A percentile compares a stretch with the other conserved stretches of the same genome.
phyloP scores from a whole-genome alignment of 2,113 vertebrate species.

The Fulica atra region DNA sequence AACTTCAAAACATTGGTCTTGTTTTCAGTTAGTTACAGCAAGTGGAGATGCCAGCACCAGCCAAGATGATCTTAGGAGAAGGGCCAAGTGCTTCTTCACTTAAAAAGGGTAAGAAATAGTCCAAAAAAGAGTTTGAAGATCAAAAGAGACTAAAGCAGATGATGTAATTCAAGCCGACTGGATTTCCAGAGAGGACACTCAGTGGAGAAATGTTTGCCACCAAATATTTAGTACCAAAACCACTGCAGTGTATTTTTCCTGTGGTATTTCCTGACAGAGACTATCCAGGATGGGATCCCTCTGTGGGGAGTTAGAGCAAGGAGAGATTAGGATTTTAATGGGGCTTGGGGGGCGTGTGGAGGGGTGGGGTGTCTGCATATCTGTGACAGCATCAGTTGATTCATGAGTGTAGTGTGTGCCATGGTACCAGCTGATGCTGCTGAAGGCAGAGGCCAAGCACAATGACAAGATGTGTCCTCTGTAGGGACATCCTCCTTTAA shows the following conservation, averaged over 20 bases:
- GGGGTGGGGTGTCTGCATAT: neutral
- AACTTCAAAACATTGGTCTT: neutral
- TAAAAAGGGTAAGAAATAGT: neutral
- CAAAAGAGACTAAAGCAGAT: neutral
- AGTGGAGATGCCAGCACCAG: neutral
- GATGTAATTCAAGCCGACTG: neutral
- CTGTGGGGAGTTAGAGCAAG: neutral
- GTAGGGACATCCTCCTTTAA: neutral
- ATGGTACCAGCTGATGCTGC: neutral
- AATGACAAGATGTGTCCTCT: neutral
- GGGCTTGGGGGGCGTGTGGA: neutral
- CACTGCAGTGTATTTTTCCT: neutral
- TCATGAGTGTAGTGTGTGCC: fast-evolving
- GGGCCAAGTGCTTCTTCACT: neutral
- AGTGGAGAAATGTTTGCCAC: neutral
- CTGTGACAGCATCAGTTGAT: neutral
- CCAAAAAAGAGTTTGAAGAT: neutral
- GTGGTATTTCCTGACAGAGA: neutral
- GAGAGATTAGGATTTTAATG: neutral
- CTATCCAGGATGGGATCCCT: fast-evolving
- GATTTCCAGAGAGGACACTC: neutral
- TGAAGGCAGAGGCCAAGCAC: neutral
- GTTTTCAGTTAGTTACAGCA: neutral
- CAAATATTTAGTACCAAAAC: fast-evolving
- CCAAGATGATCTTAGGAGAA: neutral